Evolutionary conservation across 2,888 invertebrate genomes (phyloP).

Genomic region (Papilio protenor): DNA sequence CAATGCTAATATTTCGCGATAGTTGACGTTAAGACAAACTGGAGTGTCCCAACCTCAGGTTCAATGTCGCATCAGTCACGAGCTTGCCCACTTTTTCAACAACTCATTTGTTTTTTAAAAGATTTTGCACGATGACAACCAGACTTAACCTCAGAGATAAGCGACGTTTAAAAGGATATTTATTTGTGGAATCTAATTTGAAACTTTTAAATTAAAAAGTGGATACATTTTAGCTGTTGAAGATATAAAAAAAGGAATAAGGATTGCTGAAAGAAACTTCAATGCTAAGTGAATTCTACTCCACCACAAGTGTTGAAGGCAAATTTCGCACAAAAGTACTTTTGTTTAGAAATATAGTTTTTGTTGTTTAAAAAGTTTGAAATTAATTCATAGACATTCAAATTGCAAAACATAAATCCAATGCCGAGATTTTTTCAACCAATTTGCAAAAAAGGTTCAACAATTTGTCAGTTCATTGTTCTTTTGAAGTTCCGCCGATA

Average conservation of each 20-base stretch:
- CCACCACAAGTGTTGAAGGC: no score
- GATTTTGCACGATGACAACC: constrained; percentile 71
- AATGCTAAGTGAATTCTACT: not conserved
- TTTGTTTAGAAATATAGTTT: not conserved
- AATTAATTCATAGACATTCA: not conserved
- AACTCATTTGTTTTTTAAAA: constrained; percentile 73
- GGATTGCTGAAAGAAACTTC: not conserved
- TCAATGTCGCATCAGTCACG: constrained; percentile 76
- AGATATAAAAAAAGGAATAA: not conserved
- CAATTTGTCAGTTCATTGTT: constrained; percentile 81
- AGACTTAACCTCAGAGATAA: constrained; percentile 62
- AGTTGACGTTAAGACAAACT: constrained; percentile 70
- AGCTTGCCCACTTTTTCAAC: constrained; percentile 75
- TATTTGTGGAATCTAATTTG: constrained; percentile 33
- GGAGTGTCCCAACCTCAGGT: constrained; percentile 62
- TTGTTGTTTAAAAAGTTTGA: not conserved
- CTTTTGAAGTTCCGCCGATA: constrained; percentile 71
- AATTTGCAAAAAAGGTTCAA: constrained; percentile 59
- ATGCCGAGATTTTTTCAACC: constrained; percentile 3
- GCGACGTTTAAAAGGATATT: constrained; percentile 62
- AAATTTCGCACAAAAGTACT: not conserved
- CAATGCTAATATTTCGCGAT: constrained; percentile 72
- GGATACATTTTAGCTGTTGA: not conserved
- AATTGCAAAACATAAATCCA: constrained; percentile 9
- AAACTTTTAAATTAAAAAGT: constrained; percentile 34